A percentile compares a stretch with the other conserved stretches of the same genome.
phyloP scores from a whole-genome alignment of 2,888 invertebrate genomes.

The Agonopterix alstromeriana region DNA sequence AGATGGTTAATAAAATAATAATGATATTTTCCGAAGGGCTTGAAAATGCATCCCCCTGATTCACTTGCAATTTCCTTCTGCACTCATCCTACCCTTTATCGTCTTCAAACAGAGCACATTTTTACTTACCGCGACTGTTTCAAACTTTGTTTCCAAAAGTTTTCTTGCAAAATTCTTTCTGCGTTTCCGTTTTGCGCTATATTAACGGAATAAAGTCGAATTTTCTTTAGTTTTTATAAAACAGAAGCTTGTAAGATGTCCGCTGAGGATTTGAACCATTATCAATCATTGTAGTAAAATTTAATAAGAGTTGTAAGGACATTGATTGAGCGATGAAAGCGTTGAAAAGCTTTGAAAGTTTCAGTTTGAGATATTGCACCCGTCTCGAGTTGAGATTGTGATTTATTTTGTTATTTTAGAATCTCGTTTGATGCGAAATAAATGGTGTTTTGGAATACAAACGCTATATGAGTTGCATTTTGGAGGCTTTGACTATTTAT shows the following conservation, averaged over 20 bases:
- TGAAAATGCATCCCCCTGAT: slow-evolving; percentile 25
- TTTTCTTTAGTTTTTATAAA: slow-evolving; percentile 6
- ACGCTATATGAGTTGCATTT: too few species aligned
- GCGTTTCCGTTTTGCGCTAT: slow-evolving; percentile 13
- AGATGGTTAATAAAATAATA: slow-evolving; percentile 26
- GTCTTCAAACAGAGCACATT: not conserved
- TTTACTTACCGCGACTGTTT: not conserved
- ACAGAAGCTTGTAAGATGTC: slow-evolving; percentile 7
- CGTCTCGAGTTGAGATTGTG: slow-evolving; percentile 7
- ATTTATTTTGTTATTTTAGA: slow-evolving; percentile 10
- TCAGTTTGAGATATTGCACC: slow-evolving; percentile 21
- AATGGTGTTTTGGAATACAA: too few species aligned
- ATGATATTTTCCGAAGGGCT: slow-evolving; percentile 32
- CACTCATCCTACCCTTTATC: not conserved
- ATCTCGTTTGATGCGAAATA: too few species aligned
- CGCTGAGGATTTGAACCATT: slow-evolving; percentile 26
- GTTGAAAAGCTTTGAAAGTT: slow-evolving; percentile 23
- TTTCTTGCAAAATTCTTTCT: slow-evolving; percentile 9
- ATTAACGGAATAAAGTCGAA: not conserved
- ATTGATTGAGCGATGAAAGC: slow-evolving; percentile 39
- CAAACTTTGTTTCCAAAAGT: not conserved
- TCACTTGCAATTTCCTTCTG: slow-evolving; percentile 5
- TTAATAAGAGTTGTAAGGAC: slow-evolving; percentile 45
- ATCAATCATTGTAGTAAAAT: slow-evolving; percentile 57
- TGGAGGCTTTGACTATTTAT: too few species aligned